Percentiles rank a stretch among this genome's conserved stretches.
Conservation (phyloP, 2,797 vertebrate species). For the Chelidonichthys spinosus region DNA sequence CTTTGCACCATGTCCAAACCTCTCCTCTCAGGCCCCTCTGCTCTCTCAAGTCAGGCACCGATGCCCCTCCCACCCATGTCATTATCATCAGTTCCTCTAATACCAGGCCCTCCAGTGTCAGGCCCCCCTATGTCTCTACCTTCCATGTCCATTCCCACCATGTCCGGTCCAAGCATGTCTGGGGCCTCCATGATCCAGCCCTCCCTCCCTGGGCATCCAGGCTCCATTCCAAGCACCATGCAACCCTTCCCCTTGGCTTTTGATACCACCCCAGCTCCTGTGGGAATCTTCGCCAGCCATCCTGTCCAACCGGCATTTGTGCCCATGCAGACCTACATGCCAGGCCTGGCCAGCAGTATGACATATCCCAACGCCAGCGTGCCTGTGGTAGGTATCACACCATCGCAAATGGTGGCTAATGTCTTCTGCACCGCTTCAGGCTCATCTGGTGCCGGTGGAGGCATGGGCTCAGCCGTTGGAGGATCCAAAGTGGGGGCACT, state of each 20-base stretch:
- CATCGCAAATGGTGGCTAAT: conserved; percentile 95
- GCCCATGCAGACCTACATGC: conserved; percentile 87
- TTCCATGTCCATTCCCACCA: conserved; percentile 81
- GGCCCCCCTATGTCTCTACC: conserved; percentile 80
- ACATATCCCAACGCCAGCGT: conserved; percentile 86
- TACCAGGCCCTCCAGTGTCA: conserved; percentile 77
- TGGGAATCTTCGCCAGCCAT: conserved; percentile 81
- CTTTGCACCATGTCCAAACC: conserved; percentile 65
- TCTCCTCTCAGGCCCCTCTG: conserved; percentile 57
- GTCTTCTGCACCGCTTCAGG: conserved; percentile 90
- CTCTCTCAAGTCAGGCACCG: conserved; percentile 53
- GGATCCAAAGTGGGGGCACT: conserved; percentile 78
- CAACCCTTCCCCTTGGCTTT: conserved; percentile 87
- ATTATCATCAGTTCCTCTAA: conserved; percentile 74
- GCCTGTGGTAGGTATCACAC: conserved; percentile 93
- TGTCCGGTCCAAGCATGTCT: conserved; percentile 78
- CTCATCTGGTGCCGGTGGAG: conserved; percentile 69
- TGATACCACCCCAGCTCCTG: conserved; percentile 79
- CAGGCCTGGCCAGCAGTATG: conserved; percentile 84
- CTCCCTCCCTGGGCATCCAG: conserved; percentile 63
- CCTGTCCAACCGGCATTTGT: conserved; percentile 85
- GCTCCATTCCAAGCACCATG: conserved; percentile 84
- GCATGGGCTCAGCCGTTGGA: conserved; percentile 66
- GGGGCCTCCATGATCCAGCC: conserved; percentile 74
- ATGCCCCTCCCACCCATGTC: conserved; percentile 75